Base-by-base conservation (phyloP, 2,888 invertebrate genomes). In the Epiblema foenella region DNA sequence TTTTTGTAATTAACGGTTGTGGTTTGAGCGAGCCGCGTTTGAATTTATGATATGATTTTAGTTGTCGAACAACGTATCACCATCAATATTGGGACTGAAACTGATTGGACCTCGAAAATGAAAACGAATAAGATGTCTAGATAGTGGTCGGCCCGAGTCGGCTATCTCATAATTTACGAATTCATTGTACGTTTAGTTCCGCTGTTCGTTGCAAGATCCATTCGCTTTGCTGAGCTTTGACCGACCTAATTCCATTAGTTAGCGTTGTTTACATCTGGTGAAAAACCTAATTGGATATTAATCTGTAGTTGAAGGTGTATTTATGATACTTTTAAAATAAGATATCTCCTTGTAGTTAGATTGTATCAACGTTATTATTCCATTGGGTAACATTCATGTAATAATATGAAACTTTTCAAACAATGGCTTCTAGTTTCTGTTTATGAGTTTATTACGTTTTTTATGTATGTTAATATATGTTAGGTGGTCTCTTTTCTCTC, bases 1-100 rank as follows among this genome's bases (percentile, higher is more conserved):
- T 59, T 24, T 59, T 70, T 54, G 42, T 65, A 65, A 59, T 70
- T 29, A 77, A 77, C 77, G 72, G 18, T 59, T 29, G 42, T 64
- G n/a, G 39, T 39, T 24, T 24, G 24, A 17, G n/a, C 7, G 29
- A 51, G 37, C 62, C 59, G 59, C 59, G 42, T 54, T 46, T 37
- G 17, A 65, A 60, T n/a, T 42, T 39, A 60, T 46, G 15, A 60
- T 46, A 60, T 59, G 42, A 59, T 8, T 57, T 39, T 37, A 37
- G 46, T 60, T 60, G 46, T 46, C 29, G 17, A 39, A 46, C 18
- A 60, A 39, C 17, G 39, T 42, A 20, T 20, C 42, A 59, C 39
- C 58, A 18, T 37, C 18, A 58, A 39, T 12, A 39, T 37, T 20
- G 42, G 42, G 3, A 59, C n/a, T 20, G 37, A 42, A 11, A 42